Conservation (phyloP, 1,140 invertebrate genomes). For the Eciton burchellii region DNA sequence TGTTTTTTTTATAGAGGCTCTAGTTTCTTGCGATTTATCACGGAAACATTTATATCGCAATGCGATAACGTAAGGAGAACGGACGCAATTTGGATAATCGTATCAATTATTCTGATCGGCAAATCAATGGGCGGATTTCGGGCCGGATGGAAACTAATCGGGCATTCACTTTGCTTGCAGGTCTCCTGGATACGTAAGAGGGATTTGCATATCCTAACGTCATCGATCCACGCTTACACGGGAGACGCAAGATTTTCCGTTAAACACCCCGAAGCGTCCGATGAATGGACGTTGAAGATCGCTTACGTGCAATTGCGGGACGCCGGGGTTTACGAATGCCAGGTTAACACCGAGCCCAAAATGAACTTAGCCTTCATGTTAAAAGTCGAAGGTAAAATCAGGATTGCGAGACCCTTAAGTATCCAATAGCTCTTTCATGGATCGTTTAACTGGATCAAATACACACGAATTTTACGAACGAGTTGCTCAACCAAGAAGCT, state of each 20-base stretch:
- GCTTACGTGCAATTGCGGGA: conserved; percentile 94
- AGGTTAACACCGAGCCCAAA: conserved; percentile 94
- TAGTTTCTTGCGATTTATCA: background rate
- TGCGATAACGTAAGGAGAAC: conserved; percentile 16
- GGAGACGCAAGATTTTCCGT: conserved; percentile 94
- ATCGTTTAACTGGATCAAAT: background rate
- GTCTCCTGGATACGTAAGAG: conserved; percentile 97
- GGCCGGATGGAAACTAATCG: conserved; percentile 29
- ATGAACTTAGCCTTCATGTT: conserved; percentile 92
- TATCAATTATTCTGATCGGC: conserved; percentile 43
- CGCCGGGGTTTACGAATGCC: conserved; percentile 95
- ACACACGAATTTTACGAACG: background rate
- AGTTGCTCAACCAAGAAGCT: background rate
- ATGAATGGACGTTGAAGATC: conserved; percentile 96
- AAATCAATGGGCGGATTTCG: conserved; percentile 40
- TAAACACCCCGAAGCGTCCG: conserved; percentile 92
- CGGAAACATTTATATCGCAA: background rate
- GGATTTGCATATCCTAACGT: conserved; percentile 95
- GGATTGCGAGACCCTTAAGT: background rate
- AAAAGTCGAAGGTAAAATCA: conserved; percentile 91
- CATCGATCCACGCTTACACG: conserved; percentile 94
- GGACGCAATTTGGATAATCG: conserved; percentile 2
- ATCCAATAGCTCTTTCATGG: conserved; percentile 50
- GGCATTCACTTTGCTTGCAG: conserved; percentile 84
- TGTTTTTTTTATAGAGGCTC: background rate